Evolutionary conservation across 2,888 invertebrate species (phyloP), one percentile per base, ranked within the genome.

Genomic region (Allolobophora icterica): DNA sequence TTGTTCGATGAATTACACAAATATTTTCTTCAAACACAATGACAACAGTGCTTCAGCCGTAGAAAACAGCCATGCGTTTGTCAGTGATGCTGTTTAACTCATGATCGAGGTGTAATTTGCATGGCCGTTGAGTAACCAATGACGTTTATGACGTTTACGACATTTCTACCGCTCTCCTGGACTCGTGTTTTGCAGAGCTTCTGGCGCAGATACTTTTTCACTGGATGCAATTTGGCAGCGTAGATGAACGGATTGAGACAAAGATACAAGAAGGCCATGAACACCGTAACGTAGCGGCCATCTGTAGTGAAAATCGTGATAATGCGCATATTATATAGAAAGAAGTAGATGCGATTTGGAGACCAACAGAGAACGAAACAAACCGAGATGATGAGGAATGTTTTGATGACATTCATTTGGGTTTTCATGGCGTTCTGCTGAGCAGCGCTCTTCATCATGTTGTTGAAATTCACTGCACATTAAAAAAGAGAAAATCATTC

Each of bases 331-430:
- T 91, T 91, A 84, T 34, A 84, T 11, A 90, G 83, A 34, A 52
- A 42, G 52, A 84, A 91, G 84, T 84, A 91, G 34, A 52, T 19
- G 30, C 90, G 91, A 45, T 90, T 91, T 34, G 90, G 83, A 34
- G 33, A 42, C 91, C 91, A 91, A 35, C 91, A 91, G 33, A 90
- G 35, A 40, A 90, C 84, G 84, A 91, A 91, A 38, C 90, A 91
- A 21, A 90, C 58, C n/a, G 52, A 42, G 24, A 91, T 89, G 52
- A 90, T 90, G 83, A 83, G 13, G 35, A 91, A 84, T 8, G 90
- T 91, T 42, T 91, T 91, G 84, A 90, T 84, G 89, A 91, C 42
- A 33, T 91, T 91, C 33, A 40, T 71, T 34, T 90, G 89, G n/a
- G 84, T 84, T 30, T 34, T 40, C 11, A 89, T 35, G 35, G 52